Conservation (phyloP, 2,888 invertebrate genomes). For the Cancer borealis region DNA sequence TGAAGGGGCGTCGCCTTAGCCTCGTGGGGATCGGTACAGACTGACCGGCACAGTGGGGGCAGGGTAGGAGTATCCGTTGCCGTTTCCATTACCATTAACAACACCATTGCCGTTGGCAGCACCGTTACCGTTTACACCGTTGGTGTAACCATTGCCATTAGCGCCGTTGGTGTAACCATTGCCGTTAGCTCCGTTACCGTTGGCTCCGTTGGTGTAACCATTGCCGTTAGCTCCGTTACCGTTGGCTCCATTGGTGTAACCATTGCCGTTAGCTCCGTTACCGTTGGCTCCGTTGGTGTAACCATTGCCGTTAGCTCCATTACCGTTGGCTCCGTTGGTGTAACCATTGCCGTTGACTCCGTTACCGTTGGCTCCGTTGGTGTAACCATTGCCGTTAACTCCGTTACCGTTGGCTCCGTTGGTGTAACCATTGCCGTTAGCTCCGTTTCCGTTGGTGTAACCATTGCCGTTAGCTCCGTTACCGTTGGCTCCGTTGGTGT, state of each 20-base stretch:
- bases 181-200: neutral
- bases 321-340: neutral
- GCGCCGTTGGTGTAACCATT: neutral
- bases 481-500: neutral
- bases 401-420: no score
- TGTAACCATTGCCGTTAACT: neutral
- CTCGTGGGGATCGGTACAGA: no score
- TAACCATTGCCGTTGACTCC: neutral
- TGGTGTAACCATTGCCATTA: neutral
- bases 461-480: neutral
- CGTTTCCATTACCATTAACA: constrained; percentile 5
- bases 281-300: neutral
- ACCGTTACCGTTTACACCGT: no score
- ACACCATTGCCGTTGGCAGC: no score
- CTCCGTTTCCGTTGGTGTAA: constrained; percentile 17
- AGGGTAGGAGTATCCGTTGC: neutral
- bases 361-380: neutral
- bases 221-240: neutral
- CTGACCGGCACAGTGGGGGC: no score
- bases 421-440: no score
- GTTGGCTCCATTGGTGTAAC: neutral
- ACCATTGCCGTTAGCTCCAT: constrained; percentile 25
- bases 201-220: neutral
- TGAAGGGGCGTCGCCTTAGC: no score
- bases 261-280: neutral